Evolutionary conservation across 2,113 vertebrate species (phyloP).

Genomic region (Mesembrinibis cayennensis): DNA sequence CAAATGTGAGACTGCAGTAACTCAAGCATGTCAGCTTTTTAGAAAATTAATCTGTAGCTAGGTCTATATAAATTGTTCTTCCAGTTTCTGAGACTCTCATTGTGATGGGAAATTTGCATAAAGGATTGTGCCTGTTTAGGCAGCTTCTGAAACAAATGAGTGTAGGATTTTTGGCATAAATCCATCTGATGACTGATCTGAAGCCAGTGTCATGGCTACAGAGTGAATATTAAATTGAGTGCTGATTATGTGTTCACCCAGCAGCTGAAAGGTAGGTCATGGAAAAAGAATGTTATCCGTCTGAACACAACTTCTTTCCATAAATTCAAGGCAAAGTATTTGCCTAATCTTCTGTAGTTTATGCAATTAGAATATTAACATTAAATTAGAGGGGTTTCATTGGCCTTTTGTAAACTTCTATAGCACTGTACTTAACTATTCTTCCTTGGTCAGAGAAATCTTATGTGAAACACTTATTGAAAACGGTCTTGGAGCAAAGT

Average conservation of each 20-base stretch:
- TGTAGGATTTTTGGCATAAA: slow-evolving; percentile 37
- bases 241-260: slow-evolving; percentile 7
- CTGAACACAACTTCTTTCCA: not conserved
- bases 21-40: not conserved
- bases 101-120: slow-evolving; percentile 33
- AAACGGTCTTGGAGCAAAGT: slow-evolving; percentile 13
- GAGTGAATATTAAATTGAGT: slow-evolving; percentile 25
- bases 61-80: slow-evolving; percentile 16
- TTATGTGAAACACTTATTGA: not conserved
- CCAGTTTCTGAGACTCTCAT: not conserved
- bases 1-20: not conserved
- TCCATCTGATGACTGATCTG: not conserved
- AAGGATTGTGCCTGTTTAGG: slow-evolving; percentile 52
- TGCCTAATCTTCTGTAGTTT: not conserved
- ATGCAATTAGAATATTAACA: too few relatives aligned
- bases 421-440: slow-evolving; percentile 29
- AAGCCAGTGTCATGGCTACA: not conserved
- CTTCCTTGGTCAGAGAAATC: slow-evolving; percentile 38
- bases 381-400: not conserved
- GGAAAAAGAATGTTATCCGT: not conserved
- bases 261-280: not conserved
- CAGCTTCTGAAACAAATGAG: slow-evolving; percentile 52
- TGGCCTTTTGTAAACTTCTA: slow-evolving; percentile 25
- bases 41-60: slow-evolving; percentile 21
- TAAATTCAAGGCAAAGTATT: not conserved